Conservation (phyloP, 2,113 vertebrate genomes). For the Excalfactoria chinensis region DNA sequence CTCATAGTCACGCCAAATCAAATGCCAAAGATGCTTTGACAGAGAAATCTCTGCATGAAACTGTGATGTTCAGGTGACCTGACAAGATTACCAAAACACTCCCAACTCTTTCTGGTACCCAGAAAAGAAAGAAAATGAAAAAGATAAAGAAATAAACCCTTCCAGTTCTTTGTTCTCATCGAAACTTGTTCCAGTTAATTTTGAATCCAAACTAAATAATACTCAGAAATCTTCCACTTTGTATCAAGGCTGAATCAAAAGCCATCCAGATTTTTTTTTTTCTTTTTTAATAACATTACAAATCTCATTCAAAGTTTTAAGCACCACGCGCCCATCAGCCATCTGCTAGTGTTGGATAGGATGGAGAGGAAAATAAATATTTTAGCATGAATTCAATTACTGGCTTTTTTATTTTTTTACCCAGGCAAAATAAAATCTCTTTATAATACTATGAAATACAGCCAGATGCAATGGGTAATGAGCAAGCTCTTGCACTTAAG, state of each 20-base stretch:
- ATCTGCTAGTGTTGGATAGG: slow-evolving; percentile 36
- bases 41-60: neutral
- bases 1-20: neutral
- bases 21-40: neutral
- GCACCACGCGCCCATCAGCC: neutral
- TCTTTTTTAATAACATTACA: neutral
- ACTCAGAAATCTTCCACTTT: neutral
- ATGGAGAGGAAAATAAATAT: slow-evolving; percentile 48
- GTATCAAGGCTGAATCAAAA: slow-evolving; percentile 2
- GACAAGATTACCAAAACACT: neutral
- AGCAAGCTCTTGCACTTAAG: slow-evolving; percentile 31
- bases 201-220: neutral
- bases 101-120: neutral
- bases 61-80: neutral
- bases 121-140: fast-evolving
- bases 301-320: slow-evolving; percentile 42
- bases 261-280: neutral
- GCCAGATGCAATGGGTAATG: slow-evolving; percentile 26
- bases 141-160: neutral
- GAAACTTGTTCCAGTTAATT: neutral
- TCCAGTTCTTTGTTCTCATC: neutral
- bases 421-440: slow-evolving; percentile 44
- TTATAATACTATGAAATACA: slow-evolving; percentile 33
- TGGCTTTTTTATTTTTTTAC: neutral
- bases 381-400: slow-evolving; percentile 48